Conservation (phyloP, 2,113 vertebrate genomes). For the Mustelus asterias region DNA sequence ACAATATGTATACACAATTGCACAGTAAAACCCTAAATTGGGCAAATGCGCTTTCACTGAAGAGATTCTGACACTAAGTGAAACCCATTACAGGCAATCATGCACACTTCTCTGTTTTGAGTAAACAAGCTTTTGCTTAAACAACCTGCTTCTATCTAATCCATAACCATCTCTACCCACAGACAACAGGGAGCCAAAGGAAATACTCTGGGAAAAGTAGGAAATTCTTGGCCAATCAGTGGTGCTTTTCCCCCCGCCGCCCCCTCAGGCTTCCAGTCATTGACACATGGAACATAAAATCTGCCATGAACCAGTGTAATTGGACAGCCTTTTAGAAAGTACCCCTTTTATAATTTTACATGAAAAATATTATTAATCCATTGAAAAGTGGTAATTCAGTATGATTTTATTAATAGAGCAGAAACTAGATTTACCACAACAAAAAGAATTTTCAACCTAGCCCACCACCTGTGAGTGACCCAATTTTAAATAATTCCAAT, state of each 20-base stretch:
- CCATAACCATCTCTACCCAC: neutral
- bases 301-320: neutral
- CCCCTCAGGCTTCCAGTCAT: neutral
- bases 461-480: neutral
- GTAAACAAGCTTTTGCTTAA: conserved; percentile 1
- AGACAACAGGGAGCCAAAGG: neutral
- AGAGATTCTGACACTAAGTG: neutral
- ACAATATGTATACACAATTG: neutral
- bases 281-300: neutral
- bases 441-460: neutral
- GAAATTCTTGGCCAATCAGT: neutral
- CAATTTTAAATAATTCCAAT: neutral
- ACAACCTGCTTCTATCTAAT: neutral
- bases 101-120: neutral
- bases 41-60: neutral
- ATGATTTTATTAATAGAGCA: neutral
- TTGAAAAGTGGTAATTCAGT: neutral
- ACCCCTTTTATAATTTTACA: neutral
- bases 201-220: neutral
- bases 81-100: neutral
- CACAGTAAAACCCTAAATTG: neutral
- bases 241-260: neutral
- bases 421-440: neutral
- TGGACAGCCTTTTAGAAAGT: neutral
- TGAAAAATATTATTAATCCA: neutral